Percentiles rank a stretch among this genome's conserved stretches.
Conservation (phyloP, 1,140 invertebrate genomes). For the Drosophila teissieri region DNA sequence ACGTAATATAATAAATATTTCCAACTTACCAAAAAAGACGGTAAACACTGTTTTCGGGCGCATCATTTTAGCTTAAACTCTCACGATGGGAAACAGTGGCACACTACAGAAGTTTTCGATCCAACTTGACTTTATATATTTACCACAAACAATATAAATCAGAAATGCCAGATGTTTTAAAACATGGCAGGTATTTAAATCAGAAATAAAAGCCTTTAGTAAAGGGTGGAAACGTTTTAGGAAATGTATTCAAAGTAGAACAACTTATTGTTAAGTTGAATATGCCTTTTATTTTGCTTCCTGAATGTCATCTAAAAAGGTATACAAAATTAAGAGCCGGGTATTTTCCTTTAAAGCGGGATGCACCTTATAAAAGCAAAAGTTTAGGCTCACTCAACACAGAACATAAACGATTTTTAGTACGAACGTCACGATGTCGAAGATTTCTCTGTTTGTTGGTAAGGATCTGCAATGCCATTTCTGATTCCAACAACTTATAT, state of each 20-base stretch:
- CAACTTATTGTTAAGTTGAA: conserved; percentile 3
- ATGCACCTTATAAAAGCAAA: conserved; percentile 38
- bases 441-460: conserved; percentile 50
- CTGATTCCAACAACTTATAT: neutral
- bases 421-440: conserved; percentile 39
- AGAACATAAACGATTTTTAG: conserved; percentile 10
- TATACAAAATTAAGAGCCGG: neutral
- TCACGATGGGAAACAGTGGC: conserved; percentile 8
- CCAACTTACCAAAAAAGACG: conserved; percentile 14
- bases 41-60: conserved; percentile 2
- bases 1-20: too few relatives aligned
- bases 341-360: neutral
- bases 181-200: conserved; percentile 2
- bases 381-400: neutral
- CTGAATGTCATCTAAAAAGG: neutral
- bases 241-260: conserved; percentile 4
- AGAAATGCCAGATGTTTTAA: conserved; percentile 6
- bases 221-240: neutral
- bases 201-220: neutral
- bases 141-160: neutral
- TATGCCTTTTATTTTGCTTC: neutral
- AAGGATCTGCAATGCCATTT: conserved; percentile 3
- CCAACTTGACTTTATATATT: conserved; percentile 28
- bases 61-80: conserved; percentile 12
- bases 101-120: conserved; percentile 4